These are phyloP conservation scores for Gobio gobio DNA, from an alignment of 2,113 vertebrate species.

Conservation along the genomic window DNA sequence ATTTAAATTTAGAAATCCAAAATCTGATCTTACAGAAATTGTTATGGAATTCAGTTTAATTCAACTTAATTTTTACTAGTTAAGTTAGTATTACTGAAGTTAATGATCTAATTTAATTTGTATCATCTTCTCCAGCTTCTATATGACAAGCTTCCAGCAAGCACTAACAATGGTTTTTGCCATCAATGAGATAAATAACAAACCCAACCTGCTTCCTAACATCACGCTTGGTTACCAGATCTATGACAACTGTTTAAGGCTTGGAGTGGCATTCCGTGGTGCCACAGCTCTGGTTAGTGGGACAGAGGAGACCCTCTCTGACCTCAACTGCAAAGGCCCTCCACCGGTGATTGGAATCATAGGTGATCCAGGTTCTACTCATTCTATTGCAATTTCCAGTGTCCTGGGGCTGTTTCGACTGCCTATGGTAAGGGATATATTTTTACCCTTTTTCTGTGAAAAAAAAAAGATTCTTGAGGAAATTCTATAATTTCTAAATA, in stretches of 20 bases:
- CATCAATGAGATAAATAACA: conserved; percentile 70
- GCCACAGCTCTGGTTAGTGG: conserved; percentile 64
- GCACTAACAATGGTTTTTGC: conserved; percentile 72
- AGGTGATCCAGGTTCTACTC: conserved; percentile 67
- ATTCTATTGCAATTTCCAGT: conserved; percentile 69
- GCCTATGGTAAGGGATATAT: conserved; percentile 63
- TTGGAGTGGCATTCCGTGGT: conserved; percentile 64
- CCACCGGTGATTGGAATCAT: conserved; percentile 69
- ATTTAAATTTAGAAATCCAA: too few relatives aligned
- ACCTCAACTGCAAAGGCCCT: conserved; percentile 55
- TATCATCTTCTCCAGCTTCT: conserved; percentile 60
- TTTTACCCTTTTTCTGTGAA: conserved; percentile 15
- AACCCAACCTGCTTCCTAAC: conserved; percentile 66
- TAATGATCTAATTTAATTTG: not conserved
- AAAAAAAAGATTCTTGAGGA: too few relatives aligned
- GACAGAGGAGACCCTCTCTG: conserved; percentile 43
- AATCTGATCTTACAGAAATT: too few relatives aligned
- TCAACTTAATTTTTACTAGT: too few relatives aligned
- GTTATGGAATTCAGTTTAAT: too few relatives aligned
- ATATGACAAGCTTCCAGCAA: conserved; percentile 63
- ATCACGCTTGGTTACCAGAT: conserved; percentile 69
- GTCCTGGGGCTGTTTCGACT: conserved; percentile 67
- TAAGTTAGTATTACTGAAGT: not conserved
- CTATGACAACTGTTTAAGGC: conserved; percentile 67
- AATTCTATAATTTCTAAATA: too few relatives aligned